A percentile compares a stretch with the other conserved stretches of the same genome.
Evolutionary conservation across 2,888 invertebrate species (phyloP).

Genomic region (Morpho achilles): DNA sequence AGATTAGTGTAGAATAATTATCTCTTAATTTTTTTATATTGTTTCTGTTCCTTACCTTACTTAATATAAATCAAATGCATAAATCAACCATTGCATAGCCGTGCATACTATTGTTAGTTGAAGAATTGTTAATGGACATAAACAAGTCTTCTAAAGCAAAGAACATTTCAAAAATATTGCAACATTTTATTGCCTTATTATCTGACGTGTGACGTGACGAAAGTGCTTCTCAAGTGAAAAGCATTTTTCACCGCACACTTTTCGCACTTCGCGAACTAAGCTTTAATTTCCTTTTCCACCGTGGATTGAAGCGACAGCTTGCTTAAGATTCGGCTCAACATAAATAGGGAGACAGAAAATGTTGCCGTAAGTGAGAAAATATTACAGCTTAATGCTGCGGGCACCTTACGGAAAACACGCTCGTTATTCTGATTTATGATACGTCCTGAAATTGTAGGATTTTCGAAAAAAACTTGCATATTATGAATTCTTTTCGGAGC

Average conservation of each 20-base stretch:
- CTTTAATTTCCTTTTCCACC: conserved; percentile 38
- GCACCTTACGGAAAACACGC: conserved; percentile 67
- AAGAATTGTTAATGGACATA: too few relatives aligned
- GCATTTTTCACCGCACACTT: conserved; percentile 15
- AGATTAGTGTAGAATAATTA: too few relatives aligned
- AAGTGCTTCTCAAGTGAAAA: conserved; percentile 2
- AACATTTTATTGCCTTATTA: not conserved
- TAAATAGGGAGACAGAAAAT: conserved; percentile 74
- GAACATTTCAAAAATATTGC: not conserved
- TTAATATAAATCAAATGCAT: too few relatives aligned
- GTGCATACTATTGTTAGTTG: too few relatives aligned
- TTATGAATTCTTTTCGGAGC: conserved; percentile 12
- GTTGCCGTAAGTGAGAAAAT: conserved; percentile 77
- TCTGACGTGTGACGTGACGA: not conserved
- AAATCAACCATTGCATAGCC: too few relatives aligned
- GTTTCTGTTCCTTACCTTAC: too few relatives aligned
- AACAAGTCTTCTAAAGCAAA: too few relatives aligned
- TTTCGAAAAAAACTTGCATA: conserved; percentile 37
- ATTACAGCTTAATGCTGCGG: conserved; percentile 74
- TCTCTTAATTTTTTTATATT: too few relatives aligned
- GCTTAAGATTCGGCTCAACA: conserved; percentile 49
- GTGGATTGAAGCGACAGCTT: conserved; percentile 58
- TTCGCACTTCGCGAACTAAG: conserved; percentile 21
- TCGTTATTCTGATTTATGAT: conserved; percentile 76
- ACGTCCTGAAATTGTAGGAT: conserved; percentile 34